A percentile compares a stretch with the other conserved stretches of the same genome.
Evolutionary conservation across 2,888 invertebrate genomes (phyloP).

Genomic region (Tolmerus cingulatus): DNA sequence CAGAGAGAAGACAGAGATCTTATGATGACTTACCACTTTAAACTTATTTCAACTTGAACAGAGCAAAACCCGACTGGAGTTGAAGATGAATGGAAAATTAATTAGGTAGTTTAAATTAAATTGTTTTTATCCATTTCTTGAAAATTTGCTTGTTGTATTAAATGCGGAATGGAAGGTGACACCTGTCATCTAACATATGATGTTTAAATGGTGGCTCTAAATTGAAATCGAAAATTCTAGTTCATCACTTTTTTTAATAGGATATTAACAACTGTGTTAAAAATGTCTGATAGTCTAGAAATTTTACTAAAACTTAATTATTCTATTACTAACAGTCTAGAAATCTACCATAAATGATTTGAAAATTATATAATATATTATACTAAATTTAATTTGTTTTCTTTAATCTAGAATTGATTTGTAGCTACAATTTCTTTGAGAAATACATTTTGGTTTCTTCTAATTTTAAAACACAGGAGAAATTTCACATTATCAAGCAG

Average conservation of each 20-base stretch:
- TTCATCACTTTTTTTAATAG: too few species aligned
- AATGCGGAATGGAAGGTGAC: too few species aligned
- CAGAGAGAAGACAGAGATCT: background rate
- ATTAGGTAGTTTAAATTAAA: background rate
- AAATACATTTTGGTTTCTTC: background rate
- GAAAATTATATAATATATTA: background rate
- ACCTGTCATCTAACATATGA: too few species aligned
- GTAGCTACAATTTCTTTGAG: background rate
- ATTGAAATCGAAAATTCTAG: too few species aligned
- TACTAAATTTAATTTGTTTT: background rate
- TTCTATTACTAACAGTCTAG: too few species aligned
- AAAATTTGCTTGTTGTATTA: too few species aligned
- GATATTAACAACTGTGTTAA: too few species aligned
- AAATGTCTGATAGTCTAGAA: too few species aligned
- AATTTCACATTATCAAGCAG: background rate
- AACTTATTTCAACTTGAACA: background rate
- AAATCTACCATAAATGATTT: background rate
- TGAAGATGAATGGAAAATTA: background rate
- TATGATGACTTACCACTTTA: background rate
- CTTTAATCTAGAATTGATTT: too few species aligned
- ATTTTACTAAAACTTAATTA: too few species aligned
- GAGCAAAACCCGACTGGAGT: background rate
- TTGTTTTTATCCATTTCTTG: background rate
- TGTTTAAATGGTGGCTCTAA: too few species aligned
- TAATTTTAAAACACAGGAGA: background rate